phyloP scores from a whole-genome alignment of 2,797 vertebrate genomes.

The Poeciliopsis gracilis region DNA sequence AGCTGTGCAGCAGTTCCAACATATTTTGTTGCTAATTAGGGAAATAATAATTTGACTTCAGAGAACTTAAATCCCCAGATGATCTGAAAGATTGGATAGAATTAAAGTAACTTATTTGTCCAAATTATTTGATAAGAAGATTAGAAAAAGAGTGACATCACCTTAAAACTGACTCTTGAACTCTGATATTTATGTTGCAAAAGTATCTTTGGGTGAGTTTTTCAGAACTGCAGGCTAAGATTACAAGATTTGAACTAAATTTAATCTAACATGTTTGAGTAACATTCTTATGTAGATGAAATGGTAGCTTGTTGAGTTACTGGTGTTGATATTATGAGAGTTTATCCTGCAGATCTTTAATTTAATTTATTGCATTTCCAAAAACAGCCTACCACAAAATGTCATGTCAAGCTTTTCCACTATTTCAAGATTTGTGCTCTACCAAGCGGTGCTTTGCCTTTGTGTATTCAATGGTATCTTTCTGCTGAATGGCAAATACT shows the following conservation, averaged over 20 bases:
- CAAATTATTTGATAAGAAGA: background rate
- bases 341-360: background rate
- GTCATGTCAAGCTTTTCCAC: background rate
- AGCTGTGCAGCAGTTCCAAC: background rate
- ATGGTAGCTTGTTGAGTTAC: background rate
- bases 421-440: background rate
- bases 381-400: background rate
- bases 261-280: background rate
- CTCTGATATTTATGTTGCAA: background rate
- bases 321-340: background rate
- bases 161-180: background rate
- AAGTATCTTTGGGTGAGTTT: background rate
- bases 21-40: background rate
- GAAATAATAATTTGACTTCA: background rate
- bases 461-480: background rate
- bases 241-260: background rate
- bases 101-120: background rate
- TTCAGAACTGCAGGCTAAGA: background rate
- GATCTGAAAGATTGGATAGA: background rate
- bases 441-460: background rate
- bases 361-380: background rate
- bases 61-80: background rate
- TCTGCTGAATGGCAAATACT: background rate
- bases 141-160: background rate
- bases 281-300: background rate